A percentile compares a stretch with the other conserved stretches of the same genome.
Evolutionary conservation across 2,888 invertebrate species (phyloP).

Genomic region (Torymus aiolomorphi): DNA sequence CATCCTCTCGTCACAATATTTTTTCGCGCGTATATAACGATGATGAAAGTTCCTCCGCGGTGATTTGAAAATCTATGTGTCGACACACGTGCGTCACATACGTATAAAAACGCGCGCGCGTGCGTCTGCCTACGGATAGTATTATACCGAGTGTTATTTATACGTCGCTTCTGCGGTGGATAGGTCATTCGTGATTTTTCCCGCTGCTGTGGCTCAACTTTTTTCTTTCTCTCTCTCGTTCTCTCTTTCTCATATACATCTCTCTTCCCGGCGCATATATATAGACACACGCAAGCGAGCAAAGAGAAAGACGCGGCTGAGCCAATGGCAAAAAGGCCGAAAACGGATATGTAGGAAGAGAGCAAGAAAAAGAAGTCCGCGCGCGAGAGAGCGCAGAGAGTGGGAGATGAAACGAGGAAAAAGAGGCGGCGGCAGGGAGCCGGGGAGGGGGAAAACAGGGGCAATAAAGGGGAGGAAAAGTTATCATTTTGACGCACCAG

Average conservation of each 20-base stretch:
- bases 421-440: background rate
- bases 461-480: constrained; percentile 56
- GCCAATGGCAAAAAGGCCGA: constrained; percentile 30
- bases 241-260: too few species aligned
- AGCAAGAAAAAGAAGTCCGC: constrained; percentile 18
- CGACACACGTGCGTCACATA: background rate
- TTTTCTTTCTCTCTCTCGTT: background rate
- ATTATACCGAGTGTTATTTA: constrained; percentile 37
- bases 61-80: constrained; percentile 25
- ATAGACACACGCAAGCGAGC: background rate
- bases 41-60: constrained; percentile 19
- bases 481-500: constrained; percentile 58
- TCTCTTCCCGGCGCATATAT: background rate
- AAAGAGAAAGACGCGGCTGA: constrained; percentile 1
- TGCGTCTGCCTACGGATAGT: constrained; percentile 6
- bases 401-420: background rate
- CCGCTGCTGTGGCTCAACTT: constrained; percentile 9
- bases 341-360: constrained; percentile 29
- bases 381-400: background rate
- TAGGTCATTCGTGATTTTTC: constrained; percentile 47
- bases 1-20: constrained; percentile 26
- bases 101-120: background rate
- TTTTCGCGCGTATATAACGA: background rate
- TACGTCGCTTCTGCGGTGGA: constrained; percentile 39
- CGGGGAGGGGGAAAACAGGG: constrained; percentile 32